phyloP scores from a whole-genome alignment of 2,113 vertebrate genomes.

The Megaleporinus macrocephalus region DNA sequence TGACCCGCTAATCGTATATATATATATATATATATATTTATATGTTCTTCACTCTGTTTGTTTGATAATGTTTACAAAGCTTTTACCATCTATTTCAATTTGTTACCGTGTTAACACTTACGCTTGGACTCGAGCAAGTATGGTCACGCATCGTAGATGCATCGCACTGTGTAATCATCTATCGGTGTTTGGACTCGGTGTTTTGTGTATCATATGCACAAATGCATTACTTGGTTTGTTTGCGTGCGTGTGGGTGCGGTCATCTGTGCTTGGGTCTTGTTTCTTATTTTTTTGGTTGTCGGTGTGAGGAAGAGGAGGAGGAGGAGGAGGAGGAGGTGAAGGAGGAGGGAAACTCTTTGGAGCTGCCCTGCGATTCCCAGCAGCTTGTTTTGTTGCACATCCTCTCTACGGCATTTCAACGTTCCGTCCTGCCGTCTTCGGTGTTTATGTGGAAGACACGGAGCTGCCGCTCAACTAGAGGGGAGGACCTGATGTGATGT shows the following conservation, averaged over 20 bases:
- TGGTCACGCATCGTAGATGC: slow-evolving; percentile 65
- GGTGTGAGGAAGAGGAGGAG: too few species aligned
- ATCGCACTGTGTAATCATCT: slow-evolving; percentile 41
- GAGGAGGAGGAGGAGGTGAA: too few species aligned
- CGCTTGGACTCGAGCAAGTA: slow-evolving; percentile 65
- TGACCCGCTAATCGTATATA: background rate
- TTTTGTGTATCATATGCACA: slow-evolving; percentile 22
- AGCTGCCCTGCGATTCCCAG: slow-evolving; percentile 48
- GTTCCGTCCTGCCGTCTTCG: slow-evolving; percentile 33
- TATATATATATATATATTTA: too few species aligned
- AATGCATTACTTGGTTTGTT: slow-evolving; percentile 19
- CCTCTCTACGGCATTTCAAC: slow-evolving; percentile 19
- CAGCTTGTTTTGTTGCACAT: slow-evolving; percentile 29
- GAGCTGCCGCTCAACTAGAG: slow-evolving; percentile 45
- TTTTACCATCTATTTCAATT: background rate
- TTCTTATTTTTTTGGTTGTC: too few species aligned
- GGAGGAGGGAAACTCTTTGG: slow-evolving; percentile 47
- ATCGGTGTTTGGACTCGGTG: background rate
- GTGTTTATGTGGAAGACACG: slow-evolving; percentile 56
- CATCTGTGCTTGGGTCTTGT: background rate
- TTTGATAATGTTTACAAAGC: background rate
- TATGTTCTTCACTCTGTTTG: background rate
- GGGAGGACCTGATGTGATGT: slow-evolving; percentile 48
- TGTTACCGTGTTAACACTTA: slow-evolving; percentile 29
- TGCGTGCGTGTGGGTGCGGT: background rate